Evolutionary conservation across 2,113 vertebrate species (phyloP).

Genomic region (Tauraco erythrolophus): DNA sequence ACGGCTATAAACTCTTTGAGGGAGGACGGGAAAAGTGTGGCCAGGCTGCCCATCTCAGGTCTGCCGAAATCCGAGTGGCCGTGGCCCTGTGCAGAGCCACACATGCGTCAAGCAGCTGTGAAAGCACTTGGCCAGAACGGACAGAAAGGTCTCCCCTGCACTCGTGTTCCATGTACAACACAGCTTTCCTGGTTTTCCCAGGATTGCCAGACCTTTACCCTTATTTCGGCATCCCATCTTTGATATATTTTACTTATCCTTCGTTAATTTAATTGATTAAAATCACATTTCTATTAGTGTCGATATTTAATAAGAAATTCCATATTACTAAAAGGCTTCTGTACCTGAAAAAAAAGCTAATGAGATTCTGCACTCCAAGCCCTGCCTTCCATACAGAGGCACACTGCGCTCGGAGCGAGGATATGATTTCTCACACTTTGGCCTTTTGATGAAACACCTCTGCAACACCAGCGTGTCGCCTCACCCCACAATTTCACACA

Average conservation of each 20-base stretch:
- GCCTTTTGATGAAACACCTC: conserved; percentile 75
- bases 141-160: not conserved
- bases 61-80: not conserved
- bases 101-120: not conserved
- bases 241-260: not conserved
- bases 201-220: not conserved
- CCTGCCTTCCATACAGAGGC: conserved; percentile 11
- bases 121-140: not conserved
- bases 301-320: not conserved
- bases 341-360: not conserved
- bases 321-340: not conserved
- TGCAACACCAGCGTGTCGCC: conserved; percentile 56
- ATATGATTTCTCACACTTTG: conserved; percentile 58
- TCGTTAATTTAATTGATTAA: not conserved
- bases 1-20: not conserved
- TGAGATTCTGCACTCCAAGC: conserved; percentile 21
- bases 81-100: not conserved
- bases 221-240: not conserved
- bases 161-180: not conserved
- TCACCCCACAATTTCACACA: conserved; percentile 65
- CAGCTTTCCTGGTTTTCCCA: not conserved
- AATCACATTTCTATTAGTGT: not conserved
- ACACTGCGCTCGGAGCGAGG: not conserved
- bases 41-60: not conserved
- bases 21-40: accelerated